These are phyloP conservation scores for Cyanistes caeruleus DNA, from an alignment of 2,113 vertebrate species.

Conservation along the genomic window DNA sequence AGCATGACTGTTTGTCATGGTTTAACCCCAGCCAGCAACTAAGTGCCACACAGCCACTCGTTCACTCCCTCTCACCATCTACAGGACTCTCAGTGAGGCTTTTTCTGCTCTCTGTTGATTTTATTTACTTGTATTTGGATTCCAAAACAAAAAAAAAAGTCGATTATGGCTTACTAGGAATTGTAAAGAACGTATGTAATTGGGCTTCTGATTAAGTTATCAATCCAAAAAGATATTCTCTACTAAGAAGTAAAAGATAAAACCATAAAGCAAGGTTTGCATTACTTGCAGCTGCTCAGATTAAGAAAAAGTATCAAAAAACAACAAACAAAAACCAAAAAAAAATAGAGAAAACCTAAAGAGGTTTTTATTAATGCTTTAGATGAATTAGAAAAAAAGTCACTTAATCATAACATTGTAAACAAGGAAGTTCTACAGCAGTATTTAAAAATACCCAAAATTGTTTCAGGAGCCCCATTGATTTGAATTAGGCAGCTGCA, in stretches of 20 bases:
- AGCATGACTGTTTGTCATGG: background rate
- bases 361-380: constrained; percentile 52
- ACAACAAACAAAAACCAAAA: background rate
- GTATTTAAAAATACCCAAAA: constrained; percentile 69
- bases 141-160: background rate
- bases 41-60: background rate
- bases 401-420: constrained; percentile 63
- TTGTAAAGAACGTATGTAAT: background rate
- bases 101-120: background rate
- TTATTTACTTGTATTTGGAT: background rate
- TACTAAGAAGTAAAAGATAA: constrained; percentile 16
- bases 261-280: background rate
- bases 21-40: background rate
- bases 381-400: constrained; percentile 40
- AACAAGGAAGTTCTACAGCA: constrained; percentile 69
- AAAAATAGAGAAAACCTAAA: background rate
- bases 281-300: background rate
- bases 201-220: constrained; percentile 8
- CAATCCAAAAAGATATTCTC: background rate
- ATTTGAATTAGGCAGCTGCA: constrained; percentile 73
- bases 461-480: constrained; percentile 65
- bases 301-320: background rate
- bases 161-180: constrained; percentile 4
- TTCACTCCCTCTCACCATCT: background rate
- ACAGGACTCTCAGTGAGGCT: background rate